Percentiles rank a stretch among this genome's conserved stretches.
Evolutionary conservation across 2,113 vertebrate species (phyloP).

Genomic region (Spermophilus dauricus): DNA sequence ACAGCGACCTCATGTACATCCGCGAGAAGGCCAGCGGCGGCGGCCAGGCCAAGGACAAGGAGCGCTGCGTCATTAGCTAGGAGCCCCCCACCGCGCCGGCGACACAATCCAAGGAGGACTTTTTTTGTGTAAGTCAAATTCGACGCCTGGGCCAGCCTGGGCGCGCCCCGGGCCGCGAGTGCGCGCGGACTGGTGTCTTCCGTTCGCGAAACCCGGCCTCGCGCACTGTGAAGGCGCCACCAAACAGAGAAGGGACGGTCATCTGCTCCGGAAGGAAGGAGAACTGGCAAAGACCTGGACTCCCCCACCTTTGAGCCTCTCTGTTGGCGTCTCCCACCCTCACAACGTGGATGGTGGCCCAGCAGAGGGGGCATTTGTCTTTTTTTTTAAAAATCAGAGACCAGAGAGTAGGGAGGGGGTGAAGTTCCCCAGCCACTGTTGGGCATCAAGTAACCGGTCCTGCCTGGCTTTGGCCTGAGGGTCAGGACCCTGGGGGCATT

Average conservation of each 20-base stretch:
- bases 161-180: not conserved
- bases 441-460: not conserved
- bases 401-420: not conserved
- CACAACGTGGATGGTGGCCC: not conserved
- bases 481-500: conserved; percentile 20
- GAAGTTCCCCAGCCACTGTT: not conserved
- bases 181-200: not conserved
- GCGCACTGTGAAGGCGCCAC: not conserved
- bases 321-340: not conserved
- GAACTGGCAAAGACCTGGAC: not conserved
- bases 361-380: not conserved
- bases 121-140: conserved; percentile 43
- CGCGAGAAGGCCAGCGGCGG: conserved; percentile 95
- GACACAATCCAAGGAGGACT: not conserved
- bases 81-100: fast-evolving
- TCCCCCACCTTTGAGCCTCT: not conserved
- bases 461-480: not conserved
- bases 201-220: not conserved
- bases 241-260: conserved; percentile 24
- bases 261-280: conserved; percentile 60
- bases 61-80: conserved; percentile 97
- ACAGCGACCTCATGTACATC: conserved; percentile 99
- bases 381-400: not conserved
- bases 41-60: conserved; percentile 94
- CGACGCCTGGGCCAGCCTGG: not conserved